Percentiles rank a stretch among this genome's conserved stretches.
Evolutionary conservation across 2,888 invertebrate genomes (phyloP).

Genomic region (Alviniconcha strummeri): DNA sequence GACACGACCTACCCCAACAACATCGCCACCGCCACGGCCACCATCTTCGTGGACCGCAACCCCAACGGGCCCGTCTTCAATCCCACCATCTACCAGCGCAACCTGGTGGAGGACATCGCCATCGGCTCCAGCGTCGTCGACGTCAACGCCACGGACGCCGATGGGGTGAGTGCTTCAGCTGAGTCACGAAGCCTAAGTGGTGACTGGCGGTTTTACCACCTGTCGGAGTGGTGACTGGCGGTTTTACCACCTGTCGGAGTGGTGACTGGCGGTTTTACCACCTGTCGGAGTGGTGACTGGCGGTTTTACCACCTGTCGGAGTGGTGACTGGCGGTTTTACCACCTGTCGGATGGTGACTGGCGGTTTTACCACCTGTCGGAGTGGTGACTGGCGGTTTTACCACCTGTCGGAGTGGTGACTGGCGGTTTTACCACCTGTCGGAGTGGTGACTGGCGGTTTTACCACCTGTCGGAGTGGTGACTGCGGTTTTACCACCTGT

Average conservation of each 20-base stretch:
- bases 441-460: background rate
- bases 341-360: background rate
- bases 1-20: conserved; percentile 59
- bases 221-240: background rate
- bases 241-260: background rate
- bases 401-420: background rate
- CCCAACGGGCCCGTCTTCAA: conserved; percentile 60
- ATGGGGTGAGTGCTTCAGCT: conserved; percentile 31
- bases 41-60: conserved; percentile 63
- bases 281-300: background rate
- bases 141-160: conserved; percentile 54
- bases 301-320: background rate
- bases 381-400: background rate
- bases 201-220: background rate
- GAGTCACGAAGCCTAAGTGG: background rate
- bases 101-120: conserved; percentile 54
- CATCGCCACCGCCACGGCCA: conserved; percentile 55
- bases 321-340: background rate
- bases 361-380: background rate
- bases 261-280: background rate
- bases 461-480: background rate
- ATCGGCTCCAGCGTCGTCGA: conserved; percentile 58
- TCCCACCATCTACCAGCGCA: conserved; percentile 46
- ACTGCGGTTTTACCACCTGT: background rate
- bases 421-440: background rate